Percentiles rank a stretch among this genome's conserved stretches.
phyloP scores from a whole-genome alignment of 2,888 invertebrate genomes.

The Microchrysa polita region DNA sequence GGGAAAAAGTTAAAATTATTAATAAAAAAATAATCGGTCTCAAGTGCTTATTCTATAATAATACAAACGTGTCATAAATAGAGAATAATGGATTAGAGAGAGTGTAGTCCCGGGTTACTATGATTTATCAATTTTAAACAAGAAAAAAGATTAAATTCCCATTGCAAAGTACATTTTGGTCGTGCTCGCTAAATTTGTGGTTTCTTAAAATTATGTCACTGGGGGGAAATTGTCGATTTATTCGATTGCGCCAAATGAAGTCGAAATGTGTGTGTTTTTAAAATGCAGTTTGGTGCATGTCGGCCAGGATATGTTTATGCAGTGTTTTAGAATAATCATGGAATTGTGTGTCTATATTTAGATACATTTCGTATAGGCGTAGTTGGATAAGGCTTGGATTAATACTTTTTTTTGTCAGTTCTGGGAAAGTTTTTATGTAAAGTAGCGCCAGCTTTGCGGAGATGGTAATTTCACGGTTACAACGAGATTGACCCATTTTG shows the following conservation, averaged over 20 bases:
- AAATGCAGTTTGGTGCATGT: not conserved
- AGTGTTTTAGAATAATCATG: not conserved
- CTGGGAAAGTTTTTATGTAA: no score
- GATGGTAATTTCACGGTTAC: no score
- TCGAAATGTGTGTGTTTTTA: not conserved
- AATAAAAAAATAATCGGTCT: not conserved
- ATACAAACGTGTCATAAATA: conserved; percentile 14
- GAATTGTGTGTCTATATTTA: not conserved
- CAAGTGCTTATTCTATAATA: not conserved
- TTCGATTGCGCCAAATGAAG: conserved; percentile 36
- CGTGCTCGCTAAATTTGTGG: not conserved
- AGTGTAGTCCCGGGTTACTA: conserved; percentile 4
- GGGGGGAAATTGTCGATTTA: not conserved
- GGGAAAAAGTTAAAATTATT: not conserved
- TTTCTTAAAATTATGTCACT: not conserved
- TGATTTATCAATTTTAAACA: conserved; percentile 9
- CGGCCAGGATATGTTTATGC: not conserved
- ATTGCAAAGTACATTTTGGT: not conserved
- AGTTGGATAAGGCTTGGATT: no score
- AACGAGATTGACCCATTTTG: no score
- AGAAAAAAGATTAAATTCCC: no score
- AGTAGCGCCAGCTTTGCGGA: no score
- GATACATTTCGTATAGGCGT: not conserved
- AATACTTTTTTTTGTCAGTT: no score
- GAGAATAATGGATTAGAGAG: conserved; percentile 3